A percentile compares a stretch with the other conserved stretches of the same genome.
These are phyloP conservation scores for Heterodera filipjevi DNA, from an alignment of 2,888 invertebrate species.

Conservation along the genomic window DNA sequence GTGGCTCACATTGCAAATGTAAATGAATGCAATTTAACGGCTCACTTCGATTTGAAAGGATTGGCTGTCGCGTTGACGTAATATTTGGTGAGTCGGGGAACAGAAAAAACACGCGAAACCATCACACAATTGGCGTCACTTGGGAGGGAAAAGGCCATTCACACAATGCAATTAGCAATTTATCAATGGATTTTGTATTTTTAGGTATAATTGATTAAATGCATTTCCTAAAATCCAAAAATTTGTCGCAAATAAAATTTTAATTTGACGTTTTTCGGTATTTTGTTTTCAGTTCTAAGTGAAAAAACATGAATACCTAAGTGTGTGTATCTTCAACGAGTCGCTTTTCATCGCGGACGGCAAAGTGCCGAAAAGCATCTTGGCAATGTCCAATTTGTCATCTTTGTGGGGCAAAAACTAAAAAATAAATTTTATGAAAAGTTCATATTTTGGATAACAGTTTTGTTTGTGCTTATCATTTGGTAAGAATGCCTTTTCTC, in stretches of 20 bases:
- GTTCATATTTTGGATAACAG: too few species aligned
- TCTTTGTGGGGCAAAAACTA: constrained; percentile 44
- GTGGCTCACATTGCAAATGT: not conserved
- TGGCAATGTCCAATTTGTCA: constrained; percentile 40
- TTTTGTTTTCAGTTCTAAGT: too few species aligned
- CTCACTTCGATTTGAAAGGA: constrained; percentile 27
- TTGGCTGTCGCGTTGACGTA: constrained; percentile 1
- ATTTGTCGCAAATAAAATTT: too few species aligned
- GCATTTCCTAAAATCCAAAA: too few species aligned
- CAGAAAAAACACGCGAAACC: constrained; percentile 50
- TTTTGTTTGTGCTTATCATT: too few species aligned
- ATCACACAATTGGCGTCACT: constrained; percentile 47
- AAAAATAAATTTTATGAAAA: constrained; percentile 22
- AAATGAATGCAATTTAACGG: not conserved
- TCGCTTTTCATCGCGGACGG: constrained; percentile 43
- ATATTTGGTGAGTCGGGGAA: constrained; percentile 40
- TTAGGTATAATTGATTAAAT: not conserved
- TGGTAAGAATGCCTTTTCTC: too few species aligned
- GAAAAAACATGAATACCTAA: constrained; percentile 40
- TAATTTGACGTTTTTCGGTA: too few species aligned
- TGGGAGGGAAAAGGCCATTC: constrained; percentile 32
- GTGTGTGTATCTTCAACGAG: constrained; percentile 55
- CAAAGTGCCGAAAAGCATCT: constrained; percentile 56
- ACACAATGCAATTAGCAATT: too few species aligned
- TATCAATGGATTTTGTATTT: not conserved